Percentiles rank a stretch among this genome's conserved stretches.
phyloP scores from a whole-genome alignment of 2,888 invertebrate genomes.

The Drosophila quinaria region DNA sequence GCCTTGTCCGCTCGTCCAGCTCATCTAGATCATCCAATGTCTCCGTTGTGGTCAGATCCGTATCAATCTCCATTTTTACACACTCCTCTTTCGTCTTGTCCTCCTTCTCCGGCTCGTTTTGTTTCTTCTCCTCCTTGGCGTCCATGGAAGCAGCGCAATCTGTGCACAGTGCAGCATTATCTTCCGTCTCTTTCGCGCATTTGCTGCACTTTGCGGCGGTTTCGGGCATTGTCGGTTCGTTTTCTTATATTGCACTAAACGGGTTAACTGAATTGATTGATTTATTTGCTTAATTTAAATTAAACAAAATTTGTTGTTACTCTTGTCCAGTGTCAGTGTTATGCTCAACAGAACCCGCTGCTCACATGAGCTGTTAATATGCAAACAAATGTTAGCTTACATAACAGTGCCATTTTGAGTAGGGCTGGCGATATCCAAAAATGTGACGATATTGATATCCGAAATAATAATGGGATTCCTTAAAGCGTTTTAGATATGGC shows the following conservation, averaged over 20 bases:
- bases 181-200: constrained; percentile 29
- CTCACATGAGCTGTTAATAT: constrained; percentile 38
- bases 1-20: constrained; percentile 11
- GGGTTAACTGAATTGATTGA: neutral
- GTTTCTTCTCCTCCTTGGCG: neutral
- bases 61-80: constrained; percentile 46
- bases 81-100: neutral
- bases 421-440: no score
- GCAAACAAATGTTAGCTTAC: constrained; percentile 17
- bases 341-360: constrained; percentile 27
- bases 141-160: constrained; percentile 18
- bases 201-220: constrained; percentile 30
- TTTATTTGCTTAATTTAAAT: constrained; percentile 33
- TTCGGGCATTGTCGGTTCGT: constrained; percentile 29
- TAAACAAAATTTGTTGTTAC: constrained; percentile 18
- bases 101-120: neutral
- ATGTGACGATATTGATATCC: no score
- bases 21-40: constrained; percentile 47
- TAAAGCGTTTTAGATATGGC: no score
- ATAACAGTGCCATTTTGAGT: constrained; percentile 38
- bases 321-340: constrained; percentile 34
- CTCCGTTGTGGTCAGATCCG: constrained; percentile 62
- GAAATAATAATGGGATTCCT: no score
- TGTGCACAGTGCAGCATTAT: constrained; percentile 7
- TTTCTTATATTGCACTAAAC: constrained; percentile 10